Evolutionary conservation across 2,113 vertebrate species (phyloP).

Genomic region (Rousettus leschenaultii): DNA sequence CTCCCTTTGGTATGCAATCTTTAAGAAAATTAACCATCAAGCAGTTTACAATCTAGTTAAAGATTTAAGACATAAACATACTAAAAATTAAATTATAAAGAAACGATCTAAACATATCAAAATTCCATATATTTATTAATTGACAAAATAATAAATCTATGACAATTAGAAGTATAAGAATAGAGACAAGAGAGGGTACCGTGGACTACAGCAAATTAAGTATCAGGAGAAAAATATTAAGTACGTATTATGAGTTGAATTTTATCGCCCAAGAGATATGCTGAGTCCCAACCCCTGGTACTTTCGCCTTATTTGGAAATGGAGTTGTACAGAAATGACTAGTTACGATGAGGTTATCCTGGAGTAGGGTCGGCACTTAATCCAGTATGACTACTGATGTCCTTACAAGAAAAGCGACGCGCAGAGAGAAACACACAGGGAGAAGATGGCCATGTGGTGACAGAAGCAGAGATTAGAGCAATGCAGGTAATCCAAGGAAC

Average conservation of each 20-base stretch:
- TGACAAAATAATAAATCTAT: neutral
- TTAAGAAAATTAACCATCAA: neutral
- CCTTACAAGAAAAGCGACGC: neutral
- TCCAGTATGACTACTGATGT: neutral
- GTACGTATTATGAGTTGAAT: neutral
- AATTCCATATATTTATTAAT: neutral
- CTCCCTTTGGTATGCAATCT: neutral
- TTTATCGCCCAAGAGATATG: neutral
- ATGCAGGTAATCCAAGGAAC: neutral
- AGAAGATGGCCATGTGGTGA: neutral
- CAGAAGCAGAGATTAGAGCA: neutral
- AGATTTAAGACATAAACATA: slow-evolving; percentile 8
- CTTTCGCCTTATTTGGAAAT: neutral
- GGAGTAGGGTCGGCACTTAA: neutral
- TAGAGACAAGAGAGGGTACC: neutral
- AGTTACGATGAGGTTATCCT: neutral
- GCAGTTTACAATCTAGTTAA: neutral
- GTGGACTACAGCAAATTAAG: neutral
- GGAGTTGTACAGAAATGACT: neutral
- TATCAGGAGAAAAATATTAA: neutral
- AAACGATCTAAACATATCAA: neutral
- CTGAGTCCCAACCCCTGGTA: neutral
- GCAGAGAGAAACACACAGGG: neutral
- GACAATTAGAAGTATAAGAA: neutral
- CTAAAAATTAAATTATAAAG: neutral